Conservation (phyloP, 92 coral and sea anemone species). For the Epizoanthus ramosus region DNA sequence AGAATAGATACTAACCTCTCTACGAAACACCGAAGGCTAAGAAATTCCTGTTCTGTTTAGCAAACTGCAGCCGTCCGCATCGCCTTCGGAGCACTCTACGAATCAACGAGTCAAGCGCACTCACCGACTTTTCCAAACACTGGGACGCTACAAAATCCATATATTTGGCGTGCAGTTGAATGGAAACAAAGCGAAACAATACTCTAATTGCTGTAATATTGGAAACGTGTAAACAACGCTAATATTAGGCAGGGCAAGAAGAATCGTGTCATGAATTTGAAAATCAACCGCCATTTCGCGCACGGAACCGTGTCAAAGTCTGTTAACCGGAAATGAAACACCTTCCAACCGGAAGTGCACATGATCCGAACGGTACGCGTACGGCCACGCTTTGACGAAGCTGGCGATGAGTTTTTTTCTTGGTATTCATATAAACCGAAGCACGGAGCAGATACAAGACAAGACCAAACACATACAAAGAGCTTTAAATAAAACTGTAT, state of each 20-base stretch:
- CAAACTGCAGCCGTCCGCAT: not conserved
- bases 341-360: not conserved
- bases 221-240: conserved; percentile 30
- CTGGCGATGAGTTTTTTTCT: no score
- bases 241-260: conserved; percentile 6
- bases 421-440: no score
- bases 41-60: not conserved
- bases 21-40: not conserved
- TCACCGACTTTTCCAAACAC: no score
- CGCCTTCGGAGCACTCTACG: not conserved
- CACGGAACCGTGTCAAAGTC: not conserved
- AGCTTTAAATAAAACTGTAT: no score
- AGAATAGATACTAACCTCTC: not conserved
- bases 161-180: conserved; percentile 20
- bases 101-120: no score
- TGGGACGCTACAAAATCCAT: conserved; percentile 7
- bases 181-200: conserved; percentile 27
- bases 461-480: no score
- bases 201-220: conserved; percentile 19
- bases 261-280: conserved; percentile 8
- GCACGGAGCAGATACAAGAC: no score
- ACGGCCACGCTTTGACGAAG: no score
- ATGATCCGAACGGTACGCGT: not conserved
- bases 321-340: not conserved
- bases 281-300: conserved; percentile 27